Evolutionary conservation across 2,797 vertebrate genomes (phyloP), one percentile per base, ranked within the genome.

Genomic region (Tokudaia tokunoshimensis): DNA sequence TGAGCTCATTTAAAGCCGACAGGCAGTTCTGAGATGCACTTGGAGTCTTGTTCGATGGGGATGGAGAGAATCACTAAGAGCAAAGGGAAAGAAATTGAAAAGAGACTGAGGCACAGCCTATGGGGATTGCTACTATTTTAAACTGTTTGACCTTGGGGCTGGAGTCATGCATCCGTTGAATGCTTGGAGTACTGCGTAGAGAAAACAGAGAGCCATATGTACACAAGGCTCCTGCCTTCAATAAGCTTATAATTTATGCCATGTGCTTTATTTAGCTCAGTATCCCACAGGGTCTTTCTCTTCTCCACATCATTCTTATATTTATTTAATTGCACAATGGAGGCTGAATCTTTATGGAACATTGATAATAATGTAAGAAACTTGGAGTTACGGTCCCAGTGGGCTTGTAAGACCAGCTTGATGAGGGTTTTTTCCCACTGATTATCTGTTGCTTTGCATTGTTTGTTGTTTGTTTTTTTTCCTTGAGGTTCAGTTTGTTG

Each of bases 51-150:
- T 92, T 93, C 92, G 72, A 85, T 75, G 89, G 87, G 50, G 31
- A 63, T 29, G 41, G 41, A 65, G 57, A 85, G 29, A 55, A 83
- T 37, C 65, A 82, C 92, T 50, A 79, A 83, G 82, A 96, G 76
- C 90, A 26, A 0, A 55, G 91, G 61, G 80, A 95, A 84, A 97
- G 87, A 96, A 96, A 93, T 85, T 55, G 94, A 96, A 96, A 96
- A 96, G 82, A 78, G 34, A 52, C 80, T 63, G 76, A 93, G 85
- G 82, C 37, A 31, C 22, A 78, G 63, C 94, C 94, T 84, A 0
- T 29, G 89, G 92, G 92, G 65, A 41, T 70, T 93, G 90, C 92
- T 47, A 14, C 74, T 80, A 44, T 86, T 97, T 96, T 92, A 89
- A 95, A 97, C 96, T 47, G 52, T 34, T 96, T 91, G 86, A 92